Evolutionary conservation across 2,888 invertebrate genomes (phyloP).

Genomic region (Octonoba sinensis): DNA sequence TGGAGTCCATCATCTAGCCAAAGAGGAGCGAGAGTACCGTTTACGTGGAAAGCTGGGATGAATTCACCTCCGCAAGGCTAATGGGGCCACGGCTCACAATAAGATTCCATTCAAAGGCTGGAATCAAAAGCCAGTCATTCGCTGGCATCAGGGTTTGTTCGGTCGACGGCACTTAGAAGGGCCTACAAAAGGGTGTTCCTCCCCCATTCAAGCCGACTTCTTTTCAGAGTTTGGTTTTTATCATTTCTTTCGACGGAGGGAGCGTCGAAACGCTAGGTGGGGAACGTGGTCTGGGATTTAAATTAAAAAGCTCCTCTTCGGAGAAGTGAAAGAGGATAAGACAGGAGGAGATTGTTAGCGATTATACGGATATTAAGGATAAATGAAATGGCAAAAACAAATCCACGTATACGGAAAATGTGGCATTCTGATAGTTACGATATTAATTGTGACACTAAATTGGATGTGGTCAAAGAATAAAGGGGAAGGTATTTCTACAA

Average conservation of each 20-base stretch:
- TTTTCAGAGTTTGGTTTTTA: constrained; percentile 19
- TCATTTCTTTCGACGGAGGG: constrained; percentile 8
- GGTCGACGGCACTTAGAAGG: constrained; percentile 53
- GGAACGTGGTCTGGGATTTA: constrained; percentile 24
- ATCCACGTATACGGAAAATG: no score
- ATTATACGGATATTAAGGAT: no score
- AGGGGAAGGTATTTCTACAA: no score
- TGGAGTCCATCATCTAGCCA: constrained; percentile 31
- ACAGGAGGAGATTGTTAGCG: no score
- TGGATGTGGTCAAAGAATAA: no score
- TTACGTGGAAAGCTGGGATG: constrained; percentile 40
- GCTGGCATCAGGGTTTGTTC: constrained; percentile 53
- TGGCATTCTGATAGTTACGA: no score
- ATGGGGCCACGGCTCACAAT: constrained; percentile 53
- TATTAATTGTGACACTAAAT: no score
- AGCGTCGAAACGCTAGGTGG: constrained; percentile 14
- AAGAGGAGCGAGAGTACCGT: constrained; percentile 27
- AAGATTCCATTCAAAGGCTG: constrained; percentile 44
- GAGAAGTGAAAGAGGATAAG: no score
- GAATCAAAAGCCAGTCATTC: constrained; percentile 63
- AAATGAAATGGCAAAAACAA: no score
- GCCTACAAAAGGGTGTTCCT: constrained; percentile 45
- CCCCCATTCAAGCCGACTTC: constrained; percentile 25
- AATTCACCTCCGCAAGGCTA: constrained; percentile 55
- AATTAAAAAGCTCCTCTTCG: constrained; percentile 28